These are phyloP conservation scores for Mirounga angustirostris DNA, from an alignment of 2,113 vertebrate genomes.

Conservation along the genomic window DNA sequence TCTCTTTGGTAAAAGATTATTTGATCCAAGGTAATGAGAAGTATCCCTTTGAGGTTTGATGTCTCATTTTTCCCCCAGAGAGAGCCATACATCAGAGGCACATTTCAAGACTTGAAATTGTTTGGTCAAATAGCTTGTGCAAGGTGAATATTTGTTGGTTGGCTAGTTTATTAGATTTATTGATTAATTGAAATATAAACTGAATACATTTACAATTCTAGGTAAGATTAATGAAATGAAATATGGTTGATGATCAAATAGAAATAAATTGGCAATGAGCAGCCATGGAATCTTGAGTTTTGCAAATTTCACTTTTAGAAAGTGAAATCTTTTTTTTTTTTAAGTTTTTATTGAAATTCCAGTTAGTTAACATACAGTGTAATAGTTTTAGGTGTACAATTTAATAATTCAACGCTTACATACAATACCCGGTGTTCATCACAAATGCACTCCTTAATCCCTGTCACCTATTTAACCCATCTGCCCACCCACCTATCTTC, in stretches of 20 bases:
- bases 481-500: background rate
- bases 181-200: background rate
- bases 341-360: background rate
- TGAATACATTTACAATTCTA: constrained; percentile 14
- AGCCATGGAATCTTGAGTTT: background rate
- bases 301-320: background rate
- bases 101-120: background rate
- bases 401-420: background rate
- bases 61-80: background rate
- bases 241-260: background rate
- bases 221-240: constrained; percentile 55
- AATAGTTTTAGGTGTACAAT: background rate
- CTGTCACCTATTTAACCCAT: background rate
- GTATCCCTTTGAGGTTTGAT: background rate
- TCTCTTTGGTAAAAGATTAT: constrained; percentile 48
- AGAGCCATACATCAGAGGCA: background rate
- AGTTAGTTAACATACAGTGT: background rate
- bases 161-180: background rate
- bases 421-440: background rate
- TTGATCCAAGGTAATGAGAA: constrained; percentile 63
- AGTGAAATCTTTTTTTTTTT: background rate
- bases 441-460: background rate
- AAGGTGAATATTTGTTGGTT: background rate
- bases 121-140: constrained; percentile 14
- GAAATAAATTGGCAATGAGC: background rate